Evolutionary conservation across 2,113 vertebrate species (phyloP).

Genomic region (Scopus umbretta): DNA sequence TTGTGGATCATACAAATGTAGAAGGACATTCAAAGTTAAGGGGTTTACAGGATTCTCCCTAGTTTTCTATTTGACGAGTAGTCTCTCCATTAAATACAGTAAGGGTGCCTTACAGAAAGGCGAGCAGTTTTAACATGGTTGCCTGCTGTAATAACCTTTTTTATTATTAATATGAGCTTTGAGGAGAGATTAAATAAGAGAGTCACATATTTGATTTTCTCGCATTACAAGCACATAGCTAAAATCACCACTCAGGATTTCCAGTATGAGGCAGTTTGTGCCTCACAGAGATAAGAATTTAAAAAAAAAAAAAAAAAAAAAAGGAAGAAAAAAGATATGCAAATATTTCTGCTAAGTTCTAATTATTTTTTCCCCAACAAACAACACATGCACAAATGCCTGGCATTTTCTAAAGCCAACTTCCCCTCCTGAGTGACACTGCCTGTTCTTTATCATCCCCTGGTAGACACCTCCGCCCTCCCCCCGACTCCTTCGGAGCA

Average conservation of each 20-base stretch:
- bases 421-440: constrained; percentile 33
- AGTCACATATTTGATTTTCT: constrained; percentile 48
- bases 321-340: not conserved
- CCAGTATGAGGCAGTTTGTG: constrained; percentile 34
- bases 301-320: not conserved
- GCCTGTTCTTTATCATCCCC: constrained; percentile 41
- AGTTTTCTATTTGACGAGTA: constrained; percentile 12
- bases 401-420: not conserved
- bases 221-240: constrained; percentile 47
- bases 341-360: constrained; percentile 14
- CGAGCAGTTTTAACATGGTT: constrained; percentile 54
- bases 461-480: constrained; percentile 18
- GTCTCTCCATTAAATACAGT: constrained; percentile 1
- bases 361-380: not conserved
- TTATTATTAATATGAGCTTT: constrained; percentile 53
- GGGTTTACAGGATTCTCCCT: constrained; percentile 17
- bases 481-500: constrained; percentile 11
- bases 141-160: constrained; percentile 58
- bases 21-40: constrained; percentile 29
- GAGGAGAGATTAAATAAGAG: constrained; percentile 44
- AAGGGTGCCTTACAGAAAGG: constrained; percentile 21
- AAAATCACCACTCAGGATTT: constrained; percentile 53
- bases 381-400: constrained; percentile 21
- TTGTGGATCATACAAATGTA: not conserved
- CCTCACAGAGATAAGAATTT: constrained; percentile 3